Evolutionary conservation across 2,797 vertebrate species (phyloP).

Genomic region (Acipenser transmontanus): DNA sequence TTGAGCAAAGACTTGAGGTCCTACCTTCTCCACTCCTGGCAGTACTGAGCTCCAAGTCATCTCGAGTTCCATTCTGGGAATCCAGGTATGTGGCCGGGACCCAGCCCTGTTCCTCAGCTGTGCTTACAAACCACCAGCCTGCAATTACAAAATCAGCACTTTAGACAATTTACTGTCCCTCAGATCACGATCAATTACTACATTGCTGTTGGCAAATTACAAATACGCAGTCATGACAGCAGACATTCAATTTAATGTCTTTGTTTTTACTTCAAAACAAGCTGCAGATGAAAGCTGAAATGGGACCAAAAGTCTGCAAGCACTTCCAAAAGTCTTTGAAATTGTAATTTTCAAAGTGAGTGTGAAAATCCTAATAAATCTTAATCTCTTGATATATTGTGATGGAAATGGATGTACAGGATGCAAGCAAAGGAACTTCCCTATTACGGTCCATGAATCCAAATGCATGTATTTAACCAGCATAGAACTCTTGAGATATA

Average conservation of each 20-base stretch:
- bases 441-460: too few relatives aligned
- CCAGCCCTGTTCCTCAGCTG: conserved; percentile 94
- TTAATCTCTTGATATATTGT: too few relatives aligned
- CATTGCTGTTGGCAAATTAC: background rate
- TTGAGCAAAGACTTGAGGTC: conserved; percentile 15
- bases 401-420: too few relatives aligned
- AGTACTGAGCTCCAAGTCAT: conserved; percentile 83
- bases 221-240: background rate
- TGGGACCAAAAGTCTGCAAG: too few relatives aligned
- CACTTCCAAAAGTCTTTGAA: too few relatives aligned
- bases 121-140: conserved; percentile 99
- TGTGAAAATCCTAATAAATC: too few relatives aligned
- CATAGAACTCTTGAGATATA: too few relatives aligned
- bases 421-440: too few relatives aligned
- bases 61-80: conserved; percentile 84
- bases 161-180: background rate
- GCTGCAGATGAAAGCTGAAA: too few relatives aligned
- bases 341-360: too few relatives aligned
- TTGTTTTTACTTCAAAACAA: too few relatives aligned
- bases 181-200: conserved; percentile 2
- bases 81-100: conserved; percentile 93
- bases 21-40: conserved; percentile 87
- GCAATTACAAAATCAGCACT: conserved; percentile 21
- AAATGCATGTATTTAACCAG: too few relatives aligned
- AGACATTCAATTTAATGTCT: background rate